Evolutionary conservation across 2,888 invertebrate genomes (phyloP).

Genomic region (Pyrrhia umbra): DNA sequence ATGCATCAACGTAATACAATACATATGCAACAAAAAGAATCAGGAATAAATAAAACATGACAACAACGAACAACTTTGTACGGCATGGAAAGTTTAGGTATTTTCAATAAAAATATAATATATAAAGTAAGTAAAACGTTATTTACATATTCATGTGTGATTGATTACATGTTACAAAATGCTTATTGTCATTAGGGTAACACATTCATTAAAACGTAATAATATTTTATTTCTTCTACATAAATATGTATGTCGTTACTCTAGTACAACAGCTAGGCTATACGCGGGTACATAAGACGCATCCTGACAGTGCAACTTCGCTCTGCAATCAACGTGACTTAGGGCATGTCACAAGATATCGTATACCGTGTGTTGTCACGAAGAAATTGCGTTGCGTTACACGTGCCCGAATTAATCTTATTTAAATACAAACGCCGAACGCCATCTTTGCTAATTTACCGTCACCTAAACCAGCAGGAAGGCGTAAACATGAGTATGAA

Average conservation of each 20-base stretch:
- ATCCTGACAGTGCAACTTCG: constrained; percentile 19
- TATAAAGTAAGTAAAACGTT: constrained; percentile 64
- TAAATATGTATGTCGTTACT: constrained; percentile 55
- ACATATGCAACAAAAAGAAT: constrained; percentile 73
- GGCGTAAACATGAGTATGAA: constrained; percentile 52
- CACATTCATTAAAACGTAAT: constrained; percentile 60
- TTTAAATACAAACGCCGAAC: constrained; percentile 58
- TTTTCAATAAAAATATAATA: constrained; percentile 29
- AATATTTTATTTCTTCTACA: constrained; percentile 55
- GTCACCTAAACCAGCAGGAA: constrained; percentile 70
- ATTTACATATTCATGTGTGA: constrained; percentile 74
- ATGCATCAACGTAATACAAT: constrained; percentile 82
- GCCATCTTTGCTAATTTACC: constrained; percentile 73
- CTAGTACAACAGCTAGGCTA: constrained; percentile 62
- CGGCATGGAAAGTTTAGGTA: constrained; percentile 66
- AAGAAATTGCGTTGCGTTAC: constrained; percentile 11
- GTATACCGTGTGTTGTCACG: neutral
- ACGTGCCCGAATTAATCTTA: constrained; percentile 43
- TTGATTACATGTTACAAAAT: constrained; percentile 79
- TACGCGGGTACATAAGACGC: constrained; percentile 35
- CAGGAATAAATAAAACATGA: constrained; percentile 73
- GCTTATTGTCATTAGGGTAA: constrained; percentile 86
- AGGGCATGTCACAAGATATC: neutral
- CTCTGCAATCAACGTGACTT: constrained; percentile 13
- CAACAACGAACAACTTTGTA: constrained; percentile 72